Percentiles rank a stretch among this genome's conserved stretches.
These are phyloP conservation scores for rabbit (Oryctolagus cuniculus) DNA, from an alignment of 2,113 vertebrate species.

Conservation along the genomic window DNA sequence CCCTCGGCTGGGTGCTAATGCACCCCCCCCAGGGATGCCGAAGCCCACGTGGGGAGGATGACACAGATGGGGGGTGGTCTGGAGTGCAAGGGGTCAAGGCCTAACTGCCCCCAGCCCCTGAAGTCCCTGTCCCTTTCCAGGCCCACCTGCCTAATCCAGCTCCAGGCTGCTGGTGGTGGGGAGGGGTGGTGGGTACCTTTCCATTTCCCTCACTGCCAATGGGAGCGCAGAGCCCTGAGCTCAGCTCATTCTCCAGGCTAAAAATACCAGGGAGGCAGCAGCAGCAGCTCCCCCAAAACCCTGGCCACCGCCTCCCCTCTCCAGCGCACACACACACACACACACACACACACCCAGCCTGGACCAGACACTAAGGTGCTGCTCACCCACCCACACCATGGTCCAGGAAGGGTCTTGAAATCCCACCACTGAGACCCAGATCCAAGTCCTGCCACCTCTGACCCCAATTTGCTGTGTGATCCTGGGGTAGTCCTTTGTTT, in stretches of 20 bases:
- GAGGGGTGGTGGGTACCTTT: slow-evolving; percentile 79
- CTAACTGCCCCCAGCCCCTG: background rate
- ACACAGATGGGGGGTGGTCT: background rate
- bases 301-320: slow-evolving; percentile 42
- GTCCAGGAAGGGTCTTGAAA: background rate
- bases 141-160: slow-evolving; percentile 84
- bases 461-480: slow-evolving; percentile 26
- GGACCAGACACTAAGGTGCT: slow-evolving; percentile 28
- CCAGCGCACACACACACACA: background rate
- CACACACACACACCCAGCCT: background rate
- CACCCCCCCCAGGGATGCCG: background rate
- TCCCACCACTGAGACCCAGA: background rate
- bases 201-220: slow-evolving; percentile 65
- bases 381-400: background rate
- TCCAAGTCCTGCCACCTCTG: background rate
- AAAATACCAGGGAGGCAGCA: slow-evolving; percentile 80
- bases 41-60: background rate
- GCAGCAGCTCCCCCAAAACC: slow-evolving; percentile 73
- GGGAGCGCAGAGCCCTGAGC: slow-evolving; percentile 80
- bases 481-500: background rate
- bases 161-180: slow-evolving; percentile 85
- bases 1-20: background rate
- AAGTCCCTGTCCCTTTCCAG: background rate
- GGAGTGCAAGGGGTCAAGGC: background rate
- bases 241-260: slow-evolving; percentile 83